Base-by-base conservation (phyloP, 2,797 vertebrate species). In the Dipus sagitta region DNA sequence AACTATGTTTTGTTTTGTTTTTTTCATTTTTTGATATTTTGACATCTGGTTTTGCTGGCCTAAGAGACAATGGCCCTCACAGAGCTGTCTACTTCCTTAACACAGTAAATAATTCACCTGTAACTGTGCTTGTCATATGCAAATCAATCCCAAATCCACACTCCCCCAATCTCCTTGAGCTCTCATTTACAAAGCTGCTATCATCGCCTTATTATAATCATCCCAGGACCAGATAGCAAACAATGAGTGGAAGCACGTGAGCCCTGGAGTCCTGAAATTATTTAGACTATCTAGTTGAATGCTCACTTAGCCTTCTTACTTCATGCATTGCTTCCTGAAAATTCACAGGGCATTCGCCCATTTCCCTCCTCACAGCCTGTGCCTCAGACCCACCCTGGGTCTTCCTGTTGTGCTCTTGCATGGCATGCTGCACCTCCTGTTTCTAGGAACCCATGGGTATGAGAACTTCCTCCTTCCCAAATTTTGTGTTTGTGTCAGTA, bases 11-110 rank as follows among this genome's bases (percentile, higher is more conserved):
- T n/a, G n/a, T n/a, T n/a, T n/a, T n/a, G n/a, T n/a, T 23, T 62
- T 87, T 65, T 68, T 76, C 47, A 42, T 82, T 71, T 80, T 86
- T 70, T 95, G 54, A 32, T 60, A 23, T 60, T 93, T 93, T 88
- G 38, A 42, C 4, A 20, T 52, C n/a, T 54, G 47, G 3, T 13
- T 12, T 68, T 42, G 34, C 20, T 62, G 23, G 79, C 32, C 21
- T 47, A 47, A 54, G 18, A 78, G 4, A 62, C 8, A 70, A 0
- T 32, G 54, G 21, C 54, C 26, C 8, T 67, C 38, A 6, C 52
- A 24, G n/a, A n/a, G 17, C 21, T 65, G n/a, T 14, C 15, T 15
- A 58, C 13, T 70, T 83, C 30, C 67, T 74, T 9, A n/a, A 64
- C 17, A 71, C 10, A n/a, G 12, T 7, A 7, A 64, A 65, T 17